Conservation (phyloP, 2,888 invertebrate genomes). For the Phlogophora meticulosa region DNA sequence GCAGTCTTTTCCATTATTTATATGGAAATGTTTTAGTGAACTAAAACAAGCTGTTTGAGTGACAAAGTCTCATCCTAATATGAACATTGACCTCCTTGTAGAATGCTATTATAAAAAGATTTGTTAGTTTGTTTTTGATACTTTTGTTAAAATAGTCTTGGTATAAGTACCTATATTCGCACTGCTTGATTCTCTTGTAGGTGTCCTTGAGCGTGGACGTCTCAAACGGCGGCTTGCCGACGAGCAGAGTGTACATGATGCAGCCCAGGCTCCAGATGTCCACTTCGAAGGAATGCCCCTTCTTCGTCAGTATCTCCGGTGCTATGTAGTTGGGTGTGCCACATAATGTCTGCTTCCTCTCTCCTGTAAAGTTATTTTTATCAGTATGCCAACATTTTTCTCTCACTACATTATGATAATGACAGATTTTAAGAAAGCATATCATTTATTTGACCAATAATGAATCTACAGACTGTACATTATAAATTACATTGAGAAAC, state of each 20-base stretch:
- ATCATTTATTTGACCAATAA: too few species aligned
- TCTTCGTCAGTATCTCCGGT: slow-evolving; percentile 98
- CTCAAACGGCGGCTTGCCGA: slow-evolving; percentile 99
- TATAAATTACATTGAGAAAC: too few species aligned
- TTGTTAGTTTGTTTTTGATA: not conserved
- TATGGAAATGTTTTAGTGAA: too few species aligned
- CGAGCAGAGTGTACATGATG: slow-evolving; percentile 99
- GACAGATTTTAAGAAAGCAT: too few species aligned
- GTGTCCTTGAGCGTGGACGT: slow-evolving; percentile 98
- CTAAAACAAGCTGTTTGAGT: too few species aligned
- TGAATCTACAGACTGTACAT: too few species aligned
- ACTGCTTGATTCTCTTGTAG: slow-evolving; percentile 98
- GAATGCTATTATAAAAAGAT: not conserved
- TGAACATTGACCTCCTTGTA: too few species aligned
- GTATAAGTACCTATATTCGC: slow-evolving; percentile 94
- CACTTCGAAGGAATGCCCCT: slow-evolving; percentile 99
- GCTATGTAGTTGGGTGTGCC: slow-evolving; percentile 99
- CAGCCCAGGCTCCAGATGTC: slow-evolving; percentile 99
- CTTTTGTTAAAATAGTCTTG: not conserved
- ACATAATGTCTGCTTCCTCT: slow-evolving; percentile 97
- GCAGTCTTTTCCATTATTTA: too few species aligned
- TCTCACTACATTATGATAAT: too few species aligned
- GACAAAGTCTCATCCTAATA: too few species aligned
- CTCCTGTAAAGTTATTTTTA: slow-evolving; percentile 81
- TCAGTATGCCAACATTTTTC: not conserved